phyloP scores from a whole-genome alignment of 2,113 vertebrate species.

The Seriola aureovittata region DNA sequence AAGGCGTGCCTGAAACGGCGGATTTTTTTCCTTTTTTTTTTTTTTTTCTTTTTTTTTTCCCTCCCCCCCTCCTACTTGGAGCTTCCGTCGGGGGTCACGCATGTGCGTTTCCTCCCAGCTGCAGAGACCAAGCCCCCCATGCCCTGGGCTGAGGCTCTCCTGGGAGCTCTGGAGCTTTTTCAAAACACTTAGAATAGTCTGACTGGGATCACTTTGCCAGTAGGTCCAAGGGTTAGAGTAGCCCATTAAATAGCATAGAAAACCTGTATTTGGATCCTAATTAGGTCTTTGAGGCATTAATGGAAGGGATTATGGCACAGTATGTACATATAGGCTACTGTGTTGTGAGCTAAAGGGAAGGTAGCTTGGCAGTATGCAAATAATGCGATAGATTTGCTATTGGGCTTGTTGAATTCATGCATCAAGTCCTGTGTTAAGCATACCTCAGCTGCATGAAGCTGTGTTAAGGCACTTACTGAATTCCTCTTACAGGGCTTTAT shows the following conservation, averaged over 20 bases:
- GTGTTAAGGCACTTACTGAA: background rate
- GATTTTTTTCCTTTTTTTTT: background rate
- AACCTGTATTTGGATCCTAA: constrained; percentile 56
- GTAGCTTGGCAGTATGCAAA: constrained; percentile 56
- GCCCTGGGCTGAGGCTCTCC: constrained; percentile 68
- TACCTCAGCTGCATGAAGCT: background rate
- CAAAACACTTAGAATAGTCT: constrained; percentile 70
- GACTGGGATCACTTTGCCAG: constrained; percentile 58
- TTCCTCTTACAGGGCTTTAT: background rate
- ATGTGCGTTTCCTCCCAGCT: constrained; percentile 81
- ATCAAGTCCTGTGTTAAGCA: constrained; percentile 3
- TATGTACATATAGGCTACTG: constrained; percentile 37
- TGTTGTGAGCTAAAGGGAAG: constrained; percentile 22
- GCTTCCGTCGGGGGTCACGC: constrained; percentile 75
- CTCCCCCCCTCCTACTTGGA: constrained; percentile 44
- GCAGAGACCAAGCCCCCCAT: constrained; percentile 72
- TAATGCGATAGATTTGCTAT: constrained; percentile 32
- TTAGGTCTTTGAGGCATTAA: constrained; percentile 67
- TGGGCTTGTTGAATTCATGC: constrained; percentile 37
- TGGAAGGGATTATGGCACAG: constrained; percentile 44
- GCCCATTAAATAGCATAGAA: constrained; percentile 50
- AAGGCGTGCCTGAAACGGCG: constrained; percentile 74
- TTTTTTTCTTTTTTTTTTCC: background rate
- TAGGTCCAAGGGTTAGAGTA: constrained; percentile 57
- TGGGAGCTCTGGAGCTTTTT: constrained; percentile 74